phyloP scores from a whole-genome alignment of 2,113 vertebrate species.

The Herpetotheres cachinnans region DNA sequence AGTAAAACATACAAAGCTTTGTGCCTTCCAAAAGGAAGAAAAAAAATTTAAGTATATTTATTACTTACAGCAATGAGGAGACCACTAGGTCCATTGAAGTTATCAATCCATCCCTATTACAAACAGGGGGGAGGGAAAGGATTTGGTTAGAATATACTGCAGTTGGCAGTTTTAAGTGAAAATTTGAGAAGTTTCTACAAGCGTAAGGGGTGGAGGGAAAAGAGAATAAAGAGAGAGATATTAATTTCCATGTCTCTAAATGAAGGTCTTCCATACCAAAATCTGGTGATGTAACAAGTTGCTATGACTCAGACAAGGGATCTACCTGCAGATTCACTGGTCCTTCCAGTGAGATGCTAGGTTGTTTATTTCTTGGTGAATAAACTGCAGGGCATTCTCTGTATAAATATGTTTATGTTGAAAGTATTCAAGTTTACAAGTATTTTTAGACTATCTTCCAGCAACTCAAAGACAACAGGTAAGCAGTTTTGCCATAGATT shows the following conservation, averaged over 20 bases:
- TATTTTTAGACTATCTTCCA: background rate
- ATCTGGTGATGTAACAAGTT: background rate
- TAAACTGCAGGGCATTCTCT: background rate
- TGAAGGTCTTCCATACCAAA: background rate
- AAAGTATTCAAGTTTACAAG: background rate
- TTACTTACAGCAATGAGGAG: slow-evolving; percentile 96
- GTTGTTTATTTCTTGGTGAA: background rate
- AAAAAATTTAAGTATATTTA: background rate
- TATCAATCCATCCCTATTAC: slow-evolving; percentile 96
- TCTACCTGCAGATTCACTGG: background rate
- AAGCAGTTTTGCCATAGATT: background rate
- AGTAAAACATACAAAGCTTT: slow-evolving; percentile 32
- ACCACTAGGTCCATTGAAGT: slow-evolving; percentile 97
- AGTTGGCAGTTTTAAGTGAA: background rate
- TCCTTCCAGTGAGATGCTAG: background rate
- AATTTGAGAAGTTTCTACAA: background rate
- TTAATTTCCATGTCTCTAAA: background rate
- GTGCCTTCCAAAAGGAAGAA: background rate
- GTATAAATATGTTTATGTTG: background rate
- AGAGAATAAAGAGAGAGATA: background rate
- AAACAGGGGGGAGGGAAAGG: background rate
- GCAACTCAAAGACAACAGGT: background rate
- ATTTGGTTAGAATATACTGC: background rate
- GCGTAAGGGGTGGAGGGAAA: background rate
- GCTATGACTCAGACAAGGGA: background rate